Base-by-base conservation (phyloP, 2,888 invertebrate genomes). In the Pogonocherus hispidulus region DNA sequence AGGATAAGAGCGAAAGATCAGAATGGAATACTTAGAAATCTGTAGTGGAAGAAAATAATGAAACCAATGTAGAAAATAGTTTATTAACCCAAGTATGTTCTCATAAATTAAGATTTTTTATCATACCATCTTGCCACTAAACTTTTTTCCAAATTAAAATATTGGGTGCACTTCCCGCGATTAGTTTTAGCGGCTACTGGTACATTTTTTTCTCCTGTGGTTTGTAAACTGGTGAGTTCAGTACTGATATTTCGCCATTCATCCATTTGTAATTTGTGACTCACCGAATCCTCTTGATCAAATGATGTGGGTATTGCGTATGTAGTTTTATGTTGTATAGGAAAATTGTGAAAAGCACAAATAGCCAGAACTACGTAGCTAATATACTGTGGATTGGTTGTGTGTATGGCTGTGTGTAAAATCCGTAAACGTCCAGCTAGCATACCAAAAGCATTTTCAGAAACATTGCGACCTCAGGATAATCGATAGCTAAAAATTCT, bases 41-140 rank as follows among this genome's bases (percentile, higher is more conserved):
- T 32, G 11, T 32, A 32, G 32, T 32, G 11, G 32, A 32, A 32
- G 32, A 32, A 32, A 32, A 32, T 11, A 32, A 32, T 32, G 32
- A 32, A 32, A 32, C 2, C 32, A 32, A 32, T 32, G 11, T 32
- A 11, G 11, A 32, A 11, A 32, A 3, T 32, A 32, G 11, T 32
- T 32, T 32, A 32, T 32, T 32, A 32, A 3, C 9, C 4, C 2
- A 1, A 11, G 4, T 46, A 46, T 46, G 16, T 46, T 46, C 4
- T 46, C 11, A 23, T 22, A 47, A 47, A 47, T 47, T 49, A 49
- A 22, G 49, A 41, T 57, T 46, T 18, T 22, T 44, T 20, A 57
- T 20, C 57, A 57, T 57, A 20, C 46, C 57, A 57, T 44, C 46
- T 44, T 57, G 57, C 23, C 46, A 57, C 20, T 57, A 5, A 57